phyloP scores from a whole-genome alignment of 1,140 invertebrate genomes.

The Nebria ingens region DNA sequence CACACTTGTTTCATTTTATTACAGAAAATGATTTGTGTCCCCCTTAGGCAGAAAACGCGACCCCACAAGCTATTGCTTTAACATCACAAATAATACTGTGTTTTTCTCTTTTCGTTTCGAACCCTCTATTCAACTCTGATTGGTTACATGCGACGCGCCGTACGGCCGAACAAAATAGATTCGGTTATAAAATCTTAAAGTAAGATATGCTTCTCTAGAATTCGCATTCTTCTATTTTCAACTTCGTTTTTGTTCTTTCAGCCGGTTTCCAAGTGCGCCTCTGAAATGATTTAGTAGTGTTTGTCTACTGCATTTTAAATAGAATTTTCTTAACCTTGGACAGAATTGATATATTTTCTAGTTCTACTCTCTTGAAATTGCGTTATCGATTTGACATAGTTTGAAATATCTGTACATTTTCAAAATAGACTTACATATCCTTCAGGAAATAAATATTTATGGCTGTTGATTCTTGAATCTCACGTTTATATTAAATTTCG shows the following conservation, averaged over 20 bases:
- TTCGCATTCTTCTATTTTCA: not conserved
- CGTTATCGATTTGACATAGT: no score
- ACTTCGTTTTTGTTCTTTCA: not conserved
- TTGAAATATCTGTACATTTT: no score
- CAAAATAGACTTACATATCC: no score
- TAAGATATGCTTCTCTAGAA: not conserved
- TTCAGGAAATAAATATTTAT: no score
- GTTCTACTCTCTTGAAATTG: no score
- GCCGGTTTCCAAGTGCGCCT: not conserved
- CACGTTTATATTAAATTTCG: no score
- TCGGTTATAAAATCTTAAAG: not conserved
- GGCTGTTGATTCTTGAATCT: no score
- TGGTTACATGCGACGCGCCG: not conserved
- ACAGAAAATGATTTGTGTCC: not conserved
- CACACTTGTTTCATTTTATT: conserved; percentile 8
- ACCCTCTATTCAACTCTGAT: not conserved
- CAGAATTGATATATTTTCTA: no score
- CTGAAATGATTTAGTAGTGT: not conserved
- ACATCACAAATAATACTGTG: not conserved
- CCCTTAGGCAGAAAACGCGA: not conserved
- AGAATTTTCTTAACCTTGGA: no score
- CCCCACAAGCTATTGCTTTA: not conserved
- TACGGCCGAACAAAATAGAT: not conserved
- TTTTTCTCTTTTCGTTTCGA: not conserved
- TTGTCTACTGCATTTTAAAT: not conserved